Base-by-base conservation (phyloP, 1,140 invertebrate species). In the Drosophila varians region DNA sequence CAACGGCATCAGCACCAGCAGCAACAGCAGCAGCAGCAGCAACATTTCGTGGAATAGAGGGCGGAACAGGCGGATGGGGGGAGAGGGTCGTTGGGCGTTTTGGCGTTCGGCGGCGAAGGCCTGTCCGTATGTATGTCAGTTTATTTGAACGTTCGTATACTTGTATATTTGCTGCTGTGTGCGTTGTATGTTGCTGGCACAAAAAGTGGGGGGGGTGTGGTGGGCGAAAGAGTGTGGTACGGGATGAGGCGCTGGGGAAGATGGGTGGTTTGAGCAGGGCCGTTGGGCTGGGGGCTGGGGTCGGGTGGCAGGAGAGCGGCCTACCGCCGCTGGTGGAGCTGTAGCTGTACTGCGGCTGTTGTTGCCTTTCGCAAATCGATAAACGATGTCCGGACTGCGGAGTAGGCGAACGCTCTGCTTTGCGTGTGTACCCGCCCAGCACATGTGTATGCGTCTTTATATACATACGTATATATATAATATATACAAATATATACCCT, bases 331-430 rank as follows among this genome's bases (percentile, higher is more conserved):
- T 68, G 64, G 64, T 54, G 36, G 46, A 64, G 55, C 53, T 58
- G 14, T 42, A 11, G 25, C 21, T 5, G 38, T 14, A 40, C 38
- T 42, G 26, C 57, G 68, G 61, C 57, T 82, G 77, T 64, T 83
- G 72, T 72, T 84, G 72, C 68, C 58, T 77, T 87, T 80, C 56
- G 69, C 77, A 87, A 86, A 86, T 86, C 80, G 80, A 86, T 86
- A 86, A 87, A 86, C 80, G 77, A 80, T 80, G 80, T 86, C 68
- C 82, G 73, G 76, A 77, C 69, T 64, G 69, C 64, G 79, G 73
- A 75, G 66, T 60, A 76, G 77, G 72, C 77, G 65, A 80, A 53
- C 77, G 77, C 78, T 82, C 84, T 69, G 74, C 74, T 83, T 82
- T 74, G 74, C 79, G 78, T 78, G 78, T 83, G 36, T 72, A 51